A percentile compares a stretch with the other conserved stretches of the same genome.
Conservation (phyloP, 1,140 invertebrate species). For the Drosophila ohnishii region DNA sequence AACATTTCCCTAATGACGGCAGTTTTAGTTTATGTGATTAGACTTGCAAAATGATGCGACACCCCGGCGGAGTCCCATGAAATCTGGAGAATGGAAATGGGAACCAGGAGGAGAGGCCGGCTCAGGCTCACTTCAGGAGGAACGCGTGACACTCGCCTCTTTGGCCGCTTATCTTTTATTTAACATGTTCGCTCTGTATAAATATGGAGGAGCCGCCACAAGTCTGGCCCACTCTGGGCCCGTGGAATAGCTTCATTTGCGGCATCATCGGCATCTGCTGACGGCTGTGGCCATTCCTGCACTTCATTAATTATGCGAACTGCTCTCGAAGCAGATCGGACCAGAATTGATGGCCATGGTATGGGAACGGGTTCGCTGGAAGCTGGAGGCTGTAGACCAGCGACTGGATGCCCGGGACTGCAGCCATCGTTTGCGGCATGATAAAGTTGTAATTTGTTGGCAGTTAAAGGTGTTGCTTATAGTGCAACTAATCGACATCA, state of each 20-base stretch:
- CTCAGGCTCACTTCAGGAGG: conserved; percentile 12
- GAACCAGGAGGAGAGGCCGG: background rate
- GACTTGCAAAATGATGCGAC: conserved; percentile 61
- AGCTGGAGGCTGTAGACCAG: background rate
- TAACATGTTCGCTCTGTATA: conserved; percentile 78
- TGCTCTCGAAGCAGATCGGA: conserved; percentile 59
- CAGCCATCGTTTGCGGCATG: conserved; percentile 68
- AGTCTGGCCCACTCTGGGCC: conserved; percentile 19
- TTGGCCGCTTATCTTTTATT: conserved; percentile 76
- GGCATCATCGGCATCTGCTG: conserved; percentile 28
- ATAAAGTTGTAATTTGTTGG: conserved; percentile 82
- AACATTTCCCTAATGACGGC: conserved; percentile 39
- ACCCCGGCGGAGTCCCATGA: conserved; percentile 6
- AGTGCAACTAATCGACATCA: conserved; percentile 79
- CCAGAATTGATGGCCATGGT: conserved; percentile 59
- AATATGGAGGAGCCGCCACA: conserved; percentile 66
- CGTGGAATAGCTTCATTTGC: conserved; percentile 76
- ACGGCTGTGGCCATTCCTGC: conserved; percentile 55
- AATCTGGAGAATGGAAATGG: conserved; percentile 1
- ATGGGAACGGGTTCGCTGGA: conserved; percentile 38
- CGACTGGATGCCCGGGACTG: conserved; percentile 5
- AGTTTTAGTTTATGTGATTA: conserved; percentile 67
- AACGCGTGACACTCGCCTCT: conserved; percentile 70
- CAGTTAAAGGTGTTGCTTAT: conserved; percentile 81
- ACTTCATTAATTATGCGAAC: conserved; percentile 80